These are phyloP conservation scores for Bubalus kerabau DNA, from an alignment of 2,113 vertebrate genomes.

Conservation along the genomic window DNA sequence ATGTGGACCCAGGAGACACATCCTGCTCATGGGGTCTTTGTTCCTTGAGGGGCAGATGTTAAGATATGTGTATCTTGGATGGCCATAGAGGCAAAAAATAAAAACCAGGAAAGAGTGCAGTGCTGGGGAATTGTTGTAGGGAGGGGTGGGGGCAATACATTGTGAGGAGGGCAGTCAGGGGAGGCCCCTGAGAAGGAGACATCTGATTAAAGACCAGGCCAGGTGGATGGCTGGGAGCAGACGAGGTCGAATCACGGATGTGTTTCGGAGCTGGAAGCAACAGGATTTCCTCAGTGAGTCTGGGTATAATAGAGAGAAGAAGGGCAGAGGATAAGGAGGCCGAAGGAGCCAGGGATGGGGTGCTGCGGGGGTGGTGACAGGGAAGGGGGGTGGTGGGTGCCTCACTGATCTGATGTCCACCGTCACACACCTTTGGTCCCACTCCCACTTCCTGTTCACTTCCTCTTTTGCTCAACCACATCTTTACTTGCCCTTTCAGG, in stretches of 20 bases:
- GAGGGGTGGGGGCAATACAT: neutral
- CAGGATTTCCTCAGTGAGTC: neutral
- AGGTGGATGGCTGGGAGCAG: neutral
- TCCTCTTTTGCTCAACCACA: neutral
- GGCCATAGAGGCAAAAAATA: neutral
- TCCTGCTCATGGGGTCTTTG: neutral
- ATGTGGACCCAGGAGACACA: neutral
- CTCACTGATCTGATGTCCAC: neutral
- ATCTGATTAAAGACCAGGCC: neutral
- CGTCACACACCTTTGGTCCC: neutral
- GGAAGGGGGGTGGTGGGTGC: rapidly evolving
- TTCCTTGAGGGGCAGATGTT: no score
- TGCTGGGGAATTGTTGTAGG: neutral
- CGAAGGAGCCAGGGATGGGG: rapidly evolving
- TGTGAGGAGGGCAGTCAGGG: neutral
- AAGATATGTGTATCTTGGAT: neutral
- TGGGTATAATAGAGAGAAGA: neutral
- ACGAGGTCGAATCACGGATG: rapidly evolving
- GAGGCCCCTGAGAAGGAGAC: neutral
- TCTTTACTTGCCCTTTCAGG: neutral
- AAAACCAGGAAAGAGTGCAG: no score
- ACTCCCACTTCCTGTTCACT: neutral
- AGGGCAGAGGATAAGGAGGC: neutral
- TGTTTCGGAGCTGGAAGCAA: neutral
- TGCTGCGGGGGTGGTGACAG: rapidly evolving